Base-by-base conservation (phyloP, 2,888 invertebrate genomes). In the Cataglyphis livida region DNA sequence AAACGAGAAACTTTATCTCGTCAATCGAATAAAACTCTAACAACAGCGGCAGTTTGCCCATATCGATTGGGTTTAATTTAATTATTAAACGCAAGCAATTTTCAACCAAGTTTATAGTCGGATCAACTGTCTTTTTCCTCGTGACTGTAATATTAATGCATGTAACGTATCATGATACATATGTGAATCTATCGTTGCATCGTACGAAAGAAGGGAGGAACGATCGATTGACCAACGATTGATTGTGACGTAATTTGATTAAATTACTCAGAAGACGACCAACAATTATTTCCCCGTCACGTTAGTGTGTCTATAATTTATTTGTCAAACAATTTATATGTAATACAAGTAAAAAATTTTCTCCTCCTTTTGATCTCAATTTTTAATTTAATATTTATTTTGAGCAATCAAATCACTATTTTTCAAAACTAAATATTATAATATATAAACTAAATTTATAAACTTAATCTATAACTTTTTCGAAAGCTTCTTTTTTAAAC, bases 1-100 rank as follows among this genome's bases (percentile, higher is more conserved):
- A 66, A 28, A 51, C 75, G 75, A 54, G 51, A 1, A 79, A 71
- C 71, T 71, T 71, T 71, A 59, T 70, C 12, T 44, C 12, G 44
- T 25, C 71, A 79, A 71, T 79, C 59, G 71, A 79, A 79, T 71
- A 44, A 79, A 79, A 79, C 21, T 41, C 59, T 44, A 25, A 44
- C 78, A 54, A 9, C 54, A 51, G 12, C 48, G 48, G 48, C 48
- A 51, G 5, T 35, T 59, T 41, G 44, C 44, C 71, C 21, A 12
- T 70, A 78, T 79, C 44, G 59, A 79, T 79, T 59, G 57, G 7
- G 18, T 35, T 12, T 57, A 54, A 76, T 51, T 79, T 59, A 71
- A 79, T 79, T 79, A 79, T 79, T 79, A 59, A 79, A 25, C 59
- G 44, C 44, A 25, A 54, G 25, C 65, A 38, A 44, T 59, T 70